Evolutionary conservation across 1,140 invertebrate species (phyloP).

Genomic region (Phortica variegata): DNA sequence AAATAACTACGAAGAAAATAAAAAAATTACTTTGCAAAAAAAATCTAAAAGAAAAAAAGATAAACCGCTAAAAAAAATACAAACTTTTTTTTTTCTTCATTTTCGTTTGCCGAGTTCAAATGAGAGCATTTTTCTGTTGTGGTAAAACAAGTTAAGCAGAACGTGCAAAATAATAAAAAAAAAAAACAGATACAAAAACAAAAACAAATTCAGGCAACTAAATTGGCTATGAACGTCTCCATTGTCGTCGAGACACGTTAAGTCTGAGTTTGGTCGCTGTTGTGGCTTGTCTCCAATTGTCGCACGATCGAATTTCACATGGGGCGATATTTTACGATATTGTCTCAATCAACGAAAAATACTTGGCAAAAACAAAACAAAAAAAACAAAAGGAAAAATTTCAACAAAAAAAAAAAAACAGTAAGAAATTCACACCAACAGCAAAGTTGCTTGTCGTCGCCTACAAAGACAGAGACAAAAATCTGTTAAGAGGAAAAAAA

Average conservation of each 20-base stretch:
- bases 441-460: slow-evolving; percentile 3
- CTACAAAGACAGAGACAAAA: slow-evolving; percentile 2
- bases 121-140: slow-evolving; percentile 42
- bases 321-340: slow-evolving; percentile 40
- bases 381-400: too few relatives aligned
- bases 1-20: slow-evolving; percentile 34
- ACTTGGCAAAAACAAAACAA: too few relatives aligned
- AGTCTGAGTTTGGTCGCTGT: background rate
- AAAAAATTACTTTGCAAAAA: too few relatives aligned
- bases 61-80: slow-evolving; percentile 14
- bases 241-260: background rate
- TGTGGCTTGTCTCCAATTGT: slow-evolving; percentile 6
- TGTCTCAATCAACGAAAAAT: slow-evolving; percentile 42
- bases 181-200: slow-evolving; percentile 45
- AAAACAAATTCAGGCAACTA: too few relatives aligned
- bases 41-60: slow-evolving; percentile 14
- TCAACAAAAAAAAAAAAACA: background rate
- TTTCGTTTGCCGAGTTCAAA: slow-evolving; percentile 26
- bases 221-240: slow-evolving; percentile 34
- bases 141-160: slow-evolving; percentile 51
- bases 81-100: slow-evolving; percentile 14
- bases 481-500: background rate
- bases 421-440: slow-evolving; percentile 22
- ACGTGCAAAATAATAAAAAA: slow-evolving; percentile 15
- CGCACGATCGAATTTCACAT: slow-evolving; percentile 45